phyloP scores from a whole-genome alignment of 2,797 vertebrate species.

The Lemur catta region DNA sequence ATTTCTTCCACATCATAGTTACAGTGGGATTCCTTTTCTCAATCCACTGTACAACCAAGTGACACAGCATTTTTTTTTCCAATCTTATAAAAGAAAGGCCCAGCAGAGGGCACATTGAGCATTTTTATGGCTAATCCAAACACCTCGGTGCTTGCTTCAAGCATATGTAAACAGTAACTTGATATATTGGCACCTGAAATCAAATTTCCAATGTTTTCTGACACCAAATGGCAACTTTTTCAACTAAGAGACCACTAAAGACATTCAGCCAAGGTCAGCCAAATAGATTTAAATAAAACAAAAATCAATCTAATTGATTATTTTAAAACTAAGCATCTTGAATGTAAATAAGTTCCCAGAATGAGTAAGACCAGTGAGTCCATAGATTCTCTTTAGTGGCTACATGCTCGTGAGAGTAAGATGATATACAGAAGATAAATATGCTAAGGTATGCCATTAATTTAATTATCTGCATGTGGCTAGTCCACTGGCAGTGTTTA shows the following conservation, averaged over 20 bases:
- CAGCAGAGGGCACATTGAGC: constrained; percentile 61
- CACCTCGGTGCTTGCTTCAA: constrained; percentile 17
- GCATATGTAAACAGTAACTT: constrained; percentile 51
- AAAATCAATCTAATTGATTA: constrained; percentile 64
- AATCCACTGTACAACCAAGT: constrained; percentile 27
- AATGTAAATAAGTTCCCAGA: constrained; percentile 59
- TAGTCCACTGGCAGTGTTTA: constrained; percentile 21
- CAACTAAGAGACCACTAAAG: constrained; percentile 59
- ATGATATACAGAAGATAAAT: constrained; percentile 37
- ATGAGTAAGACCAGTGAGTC: constrained; percentile 37
- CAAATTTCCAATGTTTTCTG: constrained; percentile 46
- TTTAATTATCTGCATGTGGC: constrained; percentile 35
- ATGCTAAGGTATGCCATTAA: constrained; percentile 40
- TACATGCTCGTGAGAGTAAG: constrained; percentile 5
- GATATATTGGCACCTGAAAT: constrained; percentile 42
- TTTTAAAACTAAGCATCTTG: constrained; percentile 60
- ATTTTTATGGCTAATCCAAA: constrained; percentile 33
- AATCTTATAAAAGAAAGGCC: constrained; percentile 49
- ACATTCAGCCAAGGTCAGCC: constrained; percentile 53
- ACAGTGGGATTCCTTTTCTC: constrained; percentile 28
- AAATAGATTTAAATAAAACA: constrained; percentile 59
- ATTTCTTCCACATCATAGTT: neutral
- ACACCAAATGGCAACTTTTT: constrained; percentile 53
- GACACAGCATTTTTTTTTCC: constrained; percentile 48
- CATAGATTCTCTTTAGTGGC: constrained; percentile 38